Base-by-base conservation (phyloP, 2,113 vertebrate genomes). In the Helogale parvula region DNA sequence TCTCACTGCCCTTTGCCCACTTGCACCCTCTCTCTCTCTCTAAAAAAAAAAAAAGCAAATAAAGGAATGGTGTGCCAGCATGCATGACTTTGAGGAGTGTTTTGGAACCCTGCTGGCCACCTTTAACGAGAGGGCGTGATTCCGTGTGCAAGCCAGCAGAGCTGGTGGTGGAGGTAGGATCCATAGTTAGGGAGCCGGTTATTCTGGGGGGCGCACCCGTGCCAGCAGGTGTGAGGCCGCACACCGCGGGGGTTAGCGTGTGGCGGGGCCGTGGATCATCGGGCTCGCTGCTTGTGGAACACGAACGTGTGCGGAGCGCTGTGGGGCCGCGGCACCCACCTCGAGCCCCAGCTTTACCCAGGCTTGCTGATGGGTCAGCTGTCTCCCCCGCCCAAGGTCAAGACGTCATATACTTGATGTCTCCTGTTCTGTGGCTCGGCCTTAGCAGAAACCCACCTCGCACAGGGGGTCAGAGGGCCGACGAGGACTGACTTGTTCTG, bases 241-340 rank as follows among this genome's bases (percentile, higher is more conserved):
- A 4, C 8, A 2, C 50, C 9, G 6, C 0, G 25, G 0, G 1
- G 12, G 0, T 47, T 0, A 1, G 31, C 1, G 45, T 27, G 84
- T 4, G 12, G 13, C 0, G 2, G n/a, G 31, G 79, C 45, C 2
- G 1, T 14, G 63, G 35, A 5, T 17, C 45, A 0, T 69, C 3
- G 0, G 35, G 52, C 33, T 31, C 41, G 3, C 57, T 2, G 21
- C 41, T 27, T 14, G 27, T 47, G 1, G 2, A 5, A 17, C 4
- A 0, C 14, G 21, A 2, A 13, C 0, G 5, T 2, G 57, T 14
- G 1, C 0, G 4, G 14, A 5, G 38, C 11, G 2, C n/a, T 1
- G 9, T 33, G 69, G 45, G 57, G 68, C n/a, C 16, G 1, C 12
- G 47, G 21, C 50, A 17, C n/a, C 29, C 1, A 1, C 29, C 7